These are phyloP conservation scores for Microctenopoma steveboyesi DNA, from an alignment of 2,797 vertebrate genomes.

Conservation along the genomic window DNA sequence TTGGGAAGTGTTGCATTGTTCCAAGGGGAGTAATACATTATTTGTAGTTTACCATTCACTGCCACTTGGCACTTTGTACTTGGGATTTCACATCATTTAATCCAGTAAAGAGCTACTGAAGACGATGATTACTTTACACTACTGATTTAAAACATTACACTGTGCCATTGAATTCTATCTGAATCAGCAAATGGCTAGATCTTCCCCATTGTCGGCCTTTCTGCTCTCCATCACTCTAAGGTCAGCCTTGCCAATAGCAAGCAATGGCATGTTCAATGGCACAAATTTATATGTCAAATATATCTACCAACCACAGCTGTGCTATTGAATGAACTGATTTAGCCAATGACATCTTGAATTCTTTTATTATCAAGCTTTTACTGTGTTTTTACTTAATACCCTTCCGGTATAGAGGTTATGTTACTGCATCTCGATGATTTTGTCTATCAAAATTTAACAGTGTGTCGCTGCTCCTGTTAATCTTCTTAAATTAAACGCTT, in stretches of 20 bases:
- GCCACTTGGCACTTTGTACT: no score
- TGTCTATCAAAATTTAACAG: background rate
- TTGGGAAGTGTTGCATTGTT: no score
- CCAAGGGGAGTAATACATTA: no score
- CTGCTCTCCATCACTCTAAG: background rate
- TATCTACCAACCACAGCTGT: background rate
- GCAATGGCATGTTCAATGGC: no score
- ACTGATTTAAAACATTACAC: background rate
- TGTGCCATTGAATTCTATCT: background rate
- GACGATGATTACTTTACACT: background rate
- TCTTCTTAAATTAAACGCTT: background rate
- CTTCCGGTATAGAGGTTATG: background rate
- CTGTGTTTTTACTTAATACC: no score
- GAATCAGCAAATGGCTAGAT: background rate
- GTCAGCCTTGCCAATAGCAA: background rate
- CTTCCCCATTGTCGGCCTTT: background rate
- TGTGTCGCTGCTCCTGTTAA: slow-evolving; percentile 12
- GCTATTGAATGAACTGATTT: background rate
- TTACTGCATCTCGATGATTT: background rate
- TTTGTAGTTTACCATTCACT: no score
- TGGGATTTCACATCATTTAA: no score
- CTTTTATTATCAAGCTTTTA: background rate
- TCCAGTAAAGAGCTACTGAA: no score
- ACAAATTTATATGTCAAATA: background rate
- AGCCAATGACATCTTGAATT: background rate